Base-by-base conservation (phyloP, 2,888 invertebrate genomes). In the Cerastis leucographa region DNA sequence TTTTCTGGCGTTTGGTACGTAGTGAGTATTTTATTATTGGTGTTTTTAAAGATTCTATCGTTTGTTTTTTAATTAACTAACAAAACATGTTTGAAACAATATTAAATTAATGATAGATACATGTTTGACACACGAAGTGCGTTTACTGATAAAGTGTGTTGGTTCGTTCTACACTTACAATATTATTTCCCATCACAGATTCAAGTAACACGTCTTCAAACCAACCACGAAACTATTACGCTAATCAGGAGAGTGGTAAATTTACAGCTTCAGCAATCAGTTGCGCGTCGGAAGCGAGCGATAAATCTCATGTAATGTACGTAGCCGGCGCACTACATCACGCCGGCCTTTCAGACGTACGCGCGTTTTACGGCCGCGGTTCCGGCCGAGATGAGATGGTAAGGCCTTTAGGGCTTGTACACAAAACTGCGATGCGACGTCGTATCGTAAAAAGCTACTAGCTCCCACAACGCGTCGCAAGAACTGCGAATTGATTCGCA, bases 211-310 rank as follows among this genome's bases (percentile, higher is more conserved):
- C 22, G n/a, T 73, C 42, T 51, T 75, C 12, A 73, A 51, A 66
- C 14, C 35, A 44, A 61, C 83, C 70, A 65, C 68, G 17, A 83
- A 77, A 83, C 78, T 78, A 62, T 85, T 68, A 87, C 56, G 75
- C 74, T 76, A 85, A 82, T 81, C 82, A 71, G 51, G 76, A 61
- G 74, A 73, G 74, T 78, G 71, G 73, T 56, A 62, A 76, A 84
- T 86, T 84, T 86, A 86, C 83, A 83, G 65, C 82, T 81, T 69
- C 64, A 83, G 80, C 88, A 83, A 87, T 87, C 85, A 85, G 87
- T 78, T 83, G 77, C 80, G 77, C 77, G 79, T 85, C 83, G 83
- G 76, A 76, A 71, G 62, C 46, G 74, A 46, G 46, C 66, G n/a
- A 84, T 88, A 87, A 87, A 88, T 87, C 88, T 85, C 62, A 11